These are phyloP conservation scores for Zapornia atra DNA, from an alignment of 2,113 vertebrate species.

Conservation along the genomic window DNA sequence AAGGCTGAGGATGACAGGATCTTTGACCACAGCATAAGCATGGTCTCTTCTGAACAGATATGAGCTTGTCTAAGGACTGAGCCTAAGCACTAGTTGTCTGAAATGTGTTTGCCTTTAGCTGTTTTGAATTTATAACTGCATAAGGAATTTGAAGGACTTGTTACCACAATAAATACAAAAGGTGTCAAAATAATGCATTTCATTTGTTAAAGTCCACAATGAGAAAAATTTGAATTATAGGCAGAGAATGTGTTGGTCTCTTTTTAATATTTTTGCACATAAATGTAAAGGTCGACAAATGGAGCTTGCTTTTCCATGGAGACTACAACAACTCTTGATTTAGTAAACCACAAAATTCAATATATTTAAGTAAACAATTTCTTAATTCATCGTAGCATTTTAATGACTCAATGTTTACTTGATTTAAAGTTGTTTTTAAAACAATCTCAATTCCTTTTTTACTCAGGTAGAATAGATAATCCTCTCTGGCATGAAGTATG, in stretches of 20 bases:
- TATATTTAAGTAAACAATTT: conserved; percentile 53
- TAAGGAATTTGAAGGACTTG: neutral
- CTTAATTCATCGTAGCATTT: conserved; percentile 30
- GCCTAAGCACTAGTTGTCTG: neutral
- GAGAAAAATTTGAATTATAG: conserved; percentile 24
- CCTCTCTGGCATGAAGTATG: neutral
- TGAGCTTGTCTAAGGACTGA: neutral
- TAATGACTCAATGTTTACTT: conserved; percentile 34
- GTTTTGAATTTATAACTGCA: neutral
- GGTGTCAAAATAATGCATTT: conserved; percentile 3
- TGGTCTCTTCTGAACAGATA: neutral
- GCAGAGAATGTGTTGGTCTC: neutral
- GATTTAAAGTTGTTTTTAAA: conserved; percentile 27
- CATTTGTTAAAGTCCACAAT: neutral
- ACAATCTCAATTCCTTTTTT: neutral
- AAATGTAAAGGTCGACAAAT: conserved; percentile 18
- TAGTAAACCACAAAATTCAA: conserved; percentile 40
- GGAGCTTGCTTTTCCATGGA: neutral
- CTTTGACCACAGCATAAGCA: rapidly evolving
- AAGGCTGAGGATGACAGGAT: neutral
- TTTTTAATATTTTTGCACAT: conserved; percentile 33
- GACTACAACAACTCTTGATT: neutral
- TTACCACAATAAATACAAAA: neutral
- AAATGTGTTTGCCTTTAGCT: neutral
- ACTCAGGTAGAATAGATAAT: neutral